Conservation (phyloP, 2,797 vertebrate species). For the Sus cebifrons region DNA sequence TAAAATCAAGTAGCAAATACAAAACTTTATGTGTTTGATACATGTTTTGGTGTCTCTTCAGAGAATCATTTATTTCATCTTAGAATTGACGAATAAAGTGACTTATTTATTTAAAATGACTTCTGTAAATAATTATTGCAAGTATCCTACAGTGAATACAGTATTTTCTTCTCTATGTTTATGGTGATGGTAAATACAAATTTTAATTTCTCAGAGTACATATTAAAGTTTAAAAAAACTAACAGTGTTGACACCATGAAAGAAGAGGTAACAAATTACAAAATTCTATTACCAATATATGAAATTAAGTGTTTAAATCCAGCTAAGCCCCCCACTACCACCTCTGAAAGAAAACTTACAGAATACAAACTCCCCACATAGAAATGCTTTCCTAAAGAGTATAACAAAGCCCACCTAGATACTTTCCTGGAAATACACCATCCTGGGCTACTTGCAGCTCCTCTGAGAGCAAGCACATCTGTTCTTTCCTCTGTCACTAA, state of each 20-base stretch:
- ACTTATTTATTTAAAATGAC: background rate
- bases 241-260: background rate
- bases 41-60: background rate
- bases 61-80: background rate
- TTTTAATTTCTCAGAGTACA: background rate
- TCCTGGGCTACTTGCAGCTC: background rate
- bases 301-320: background rate
- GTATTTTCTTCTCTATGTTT: background rate
- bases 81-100: constrained; percentile 29
- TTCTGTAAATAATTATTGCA: background rate
- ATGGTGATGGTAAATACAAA: background rate
- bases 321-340: background rate
- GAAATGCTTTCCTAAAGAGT: background rate
- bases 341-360: background rate
- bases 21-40: background rate
- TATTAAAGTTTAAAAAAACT: background rate
- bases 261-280: background rate
- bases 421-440: background rate
- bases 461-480: background rate
- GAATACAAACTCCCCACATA: background rate
- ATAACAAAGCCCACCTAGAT: background rate
- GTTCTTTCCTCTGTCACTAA: background rate
- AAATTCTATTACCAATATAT: background rate
- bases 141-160: background rate
- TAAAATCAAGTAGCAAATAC: constrained; percentile 30